Evolutionary conservation across 2,888 invertebrate species (phyloP).

Genomic region (Diarsia mendica): DNA sequence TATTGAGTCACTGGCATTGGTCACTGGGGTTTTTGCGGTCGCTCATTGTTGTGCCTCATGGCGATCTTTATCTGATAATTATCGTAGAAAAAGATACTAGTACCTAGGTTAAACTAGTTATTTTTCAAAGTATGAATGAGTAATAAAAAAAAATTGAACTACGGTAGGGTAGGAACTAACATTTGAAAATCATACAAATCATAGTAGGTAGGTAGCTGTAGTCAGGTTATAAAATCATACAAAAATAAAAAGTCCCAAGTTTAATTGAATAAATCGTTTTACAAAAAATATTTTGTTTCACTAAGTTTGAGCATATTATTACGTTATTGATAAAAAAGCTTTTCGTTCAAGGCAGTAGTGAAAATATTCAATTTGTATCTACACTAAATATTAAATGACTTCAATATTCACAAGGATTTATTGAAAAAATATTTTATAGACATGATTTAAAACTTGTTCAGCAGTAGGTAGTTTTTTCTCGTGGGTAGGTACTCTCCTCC

Average conservation of each 20-base stretch:
- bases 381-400: slow-evolving; percentile 1
- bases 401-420: slow-evolving; percentile 18
- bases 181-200: neutral
- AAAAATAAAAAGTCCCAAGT: slow-evolving; percentile 35
- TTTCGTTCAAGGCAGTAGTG: slow-evolving; percentile 42
- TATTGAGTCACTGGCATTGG: neutral
- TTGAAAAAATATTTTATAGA: neutral
- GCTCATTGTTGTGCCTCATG: neutral
- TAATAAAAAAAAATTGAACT: neutral
- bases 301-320: slow-evolving; percentile 54
- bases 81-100: neutral
- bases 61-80: neutral
- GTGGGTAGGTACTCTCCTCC: neutral
- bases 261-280: slow-evolving; percentile 60
- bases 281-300: slow-evolving; percentile 58
- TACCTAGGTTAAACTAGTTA: neutral
- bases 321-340: slow-evolving; percentile 30
- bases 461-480: neutral
- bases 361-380: slow-evolving; percentile 13
- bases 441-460: slow-evolving; percentile 10
- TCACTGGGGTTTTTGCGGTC: slow-evolving; percentile 10
- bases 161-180: too few species aligned
- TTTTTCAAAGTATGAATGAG: neutral
- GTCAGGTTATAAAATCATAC: slow-evolving; percentile 35
- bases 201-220: neutral